Evolutionary conservation across 1,140 invertebrate genomes (phyloP), one percentile per base, ranked within the genome.

Genomic region (Lordiphosa mommai): DNA sequence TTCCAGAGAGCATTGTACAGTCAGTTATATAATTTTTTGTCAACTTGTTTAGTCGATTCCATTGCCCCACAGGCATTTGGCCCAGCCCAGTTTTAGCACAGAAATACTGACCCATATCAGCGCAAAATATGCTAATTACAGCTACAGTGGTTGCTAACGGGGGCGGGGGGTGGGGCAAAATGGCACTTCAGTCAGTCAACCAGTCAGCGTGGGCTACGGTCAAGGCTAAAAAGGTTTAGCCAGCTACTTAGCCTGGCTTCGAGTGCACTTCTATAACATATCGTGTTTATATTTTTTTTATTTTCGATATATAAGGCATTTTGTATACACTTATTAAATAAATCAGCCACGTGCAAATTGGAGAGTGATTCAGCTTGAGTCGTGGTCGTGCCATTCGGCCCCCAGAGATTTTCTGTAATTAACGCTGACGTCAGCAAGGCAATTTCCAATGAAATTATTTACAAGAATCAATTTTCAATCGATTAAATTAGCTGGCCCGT

Each of bases 381-480:
- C 61, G 76, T 74, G 76, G 23, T 27, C 23, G 23, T 27, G 23
- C 23, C 23, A 27, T 27, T 27, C 16, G 23, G 23, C 23, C 23
- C 59, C 12, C 13, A 49, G 40, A 79, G 70, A 79, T 79, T 73
- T 60, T 49, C 59, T 71, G 76, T 80, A 77, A 84, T 82, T 84
- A 84, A 68, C 56, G 77, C 77, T 84, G 77, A 82, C 76, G 77
- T 82, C 77, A 82, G 69, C 63, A 53, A n/a, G 33, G 10, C 56
- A 71, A 71, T 71, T 71, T 37, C 7, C 37, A 38, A 38, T 46
- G 37, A 48, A 60, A 56, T 53, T 69, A 76, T 68, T 59, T 79
- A 69, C 68, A 84, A 84, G 79, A 82, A 82, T 77, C 79, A 84
- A 82, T 82, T 84, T 82, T 77, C 77, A 51, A 82, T 85, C 76